phyloP scores from a whole-genome alignment of 2,113 vertebrate species.

The Fregetta grallaria region DNA sequence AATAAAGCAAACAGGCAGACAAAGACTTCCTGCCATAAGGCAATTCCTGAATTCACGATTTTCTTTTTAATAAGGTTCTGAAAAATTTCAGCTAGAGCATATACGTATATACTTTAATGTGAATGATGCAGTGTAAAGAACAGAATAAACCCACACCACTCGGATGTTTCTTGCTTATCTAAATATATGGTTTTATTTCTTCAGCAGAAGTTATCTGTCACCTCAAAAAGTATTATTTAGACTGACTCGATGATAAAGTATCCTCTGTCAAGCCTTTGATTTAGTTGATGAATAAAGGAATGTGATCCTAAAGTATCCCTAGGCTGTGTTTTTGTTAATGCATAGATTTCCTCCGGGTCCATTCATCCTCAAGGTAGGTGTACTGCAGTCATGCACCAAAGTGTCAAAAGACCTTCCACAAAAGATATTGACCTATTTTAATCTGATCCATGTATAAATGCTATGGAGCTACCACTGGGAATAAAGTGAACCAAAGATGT shows the following conservation, averaged over 20 bases:
- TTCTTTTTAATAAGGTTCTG: slow-evolving; percentile 3
- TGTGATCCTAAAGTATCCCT: slow-evolving; percentile 45
- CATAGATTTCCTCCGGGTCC: slow-evolving; percentile 41
- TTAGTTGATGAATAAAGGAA: slow-evolving; percentile 61
- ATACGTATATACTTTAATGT: background rate
- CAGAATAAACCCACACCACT: background rate
- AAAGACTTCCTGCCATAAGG: slow-evolving; percentile 68
- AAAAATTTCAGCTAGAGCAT: background rate
- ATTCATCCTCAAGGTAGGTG: slow-evolving; percentile 64
- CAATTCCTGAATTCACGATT: slow-evolving; percentile 24
- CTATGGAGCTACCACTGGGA: slow-evolving; percentile 46
- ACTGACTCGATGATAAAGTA: slow-evolving; percentile 3
- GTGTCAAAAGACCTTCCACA: slow-evolving; percentile 54
- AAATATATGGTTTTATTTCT: background rate
- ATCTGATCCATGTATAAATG: slow-evolving; percentile 62
- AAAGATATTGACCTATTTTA: slow-evolving; percentile 70
- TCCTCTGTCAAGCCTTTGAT: slow-evolving; percentile 52
- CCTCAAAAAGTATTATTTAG: slow-evolving; percentile 39
- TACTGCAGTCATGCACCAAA: slow-evolving; percentile 61
- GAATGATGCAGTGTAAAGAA: background rate
- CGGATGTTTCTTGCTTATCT: background rate
- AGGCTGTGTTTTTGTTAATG: slow-evolving; percentile 59
- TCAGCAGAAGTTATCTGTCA: slow-evolving; percentile 33
- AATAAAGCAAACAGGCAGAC: slow-evolving; percentile 66
- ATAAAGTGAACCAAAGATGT: slow-evolving; percentile 50